Evolutionary conservation across 2,888 invertebrate genomes (phyloP), one percentile per base, ranked within the genome.

Genomic region (Drosophila niveifrons): DNA sequence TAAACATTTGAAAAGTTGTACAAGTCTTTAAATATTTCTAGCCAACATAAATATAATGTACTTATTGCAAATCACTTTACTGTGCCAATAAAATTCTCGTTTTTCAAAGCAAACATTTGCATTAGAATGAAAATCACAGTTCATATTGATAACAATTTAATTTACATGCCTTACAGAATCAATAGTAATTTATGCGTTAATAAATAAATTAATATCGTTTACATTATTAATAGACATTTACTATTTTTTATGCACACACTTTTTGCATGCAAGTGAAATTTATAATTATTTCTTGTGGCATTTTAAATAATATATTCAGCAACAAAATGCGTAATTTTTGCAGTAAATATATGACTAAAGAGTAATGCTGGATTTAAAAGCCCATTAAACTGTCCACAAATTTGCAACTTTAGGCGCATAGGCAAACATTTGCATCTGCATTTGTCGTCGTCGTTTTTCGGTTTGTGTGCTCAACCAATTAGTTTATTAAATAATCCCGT

Each of bases 401-500:
- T 46, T 46, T 29, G n/a, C 15, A 47, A 48, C 48, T 34, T n/a
- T 28, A 11, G 11, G 13, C 29, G 31, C n/a, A 23, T 10, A 9
- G 1, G 13, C 41, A 31, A 31, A 48, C 43, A 36, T 61, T 31
- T 46, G 50, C 6, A 6, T 23, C 23, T 23, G 23, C 23, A 23
- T 23, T 23, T 23, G 23, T 6, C 23, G 23, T 61, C 44, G 46
- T 41, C 17, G 48, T 29, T 13, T 13, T 2, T 56, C 31, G 44
- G 10, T 29, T 47, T 47, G 28, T 10, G n/a, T 18, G 43, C n/a
- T 10, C 31, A 53, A 74, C 46, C 69, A 73, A 69, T 69, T 74
- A 68, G 64, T 55, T 17, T 52, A 48, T 47, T 31, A 68, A 43
- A 62, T 55, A 73, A 64, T 58, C 48, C 46, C 17, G 39, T 34